A percentile compares a stretch with the other conserved stretches of the same genome.
Evolutionary conservation across 1,140 invertebrate species (phyloP).

Genomic region (Dreissena polymorpha): DNA sequence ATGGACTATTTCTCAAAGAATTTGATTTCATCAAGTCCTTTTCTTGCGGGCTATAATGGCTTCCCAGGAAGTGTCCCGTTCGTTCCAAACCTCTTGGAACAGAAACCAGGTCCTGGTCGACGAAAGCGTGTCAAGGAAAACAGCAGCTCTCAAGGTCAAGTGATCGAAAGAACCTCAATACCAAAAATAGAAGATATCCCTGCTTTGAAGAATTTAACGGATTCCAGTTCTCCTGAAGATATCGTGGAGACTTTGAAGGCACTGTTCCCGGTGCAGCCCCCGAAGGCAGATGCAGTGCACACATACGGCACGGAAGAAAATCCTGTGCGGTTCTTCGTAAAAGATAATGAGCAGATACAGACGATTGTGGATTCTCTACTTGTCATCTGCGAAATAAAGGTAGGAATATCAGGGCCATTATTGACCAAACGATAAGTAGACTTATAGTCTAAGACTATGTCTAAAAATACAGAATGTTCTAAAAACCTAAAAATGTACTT

Average conservation of each 20-base stretch:
- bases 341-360: slow-evolving; percentile 45
- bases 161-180: not conserved
- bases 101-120: not conserved
- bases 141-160: not conserved
- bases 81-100: not conserved
- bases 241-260: slow-evolving; percentile 11
- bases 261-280: not conserved
- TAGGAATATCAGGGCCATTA: too few relatives aligned
- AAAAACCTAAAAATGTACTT: too few relatives aligned
- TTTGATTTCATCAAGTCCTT: not conserved
- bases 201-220: not conserved
- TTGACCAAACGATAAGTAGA: too few relatives aligned
- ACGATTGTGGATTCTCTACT: not conserved
- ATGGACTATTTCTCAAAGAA: slow-evolving; percentile 21
- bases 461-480: too few relatives aligned
- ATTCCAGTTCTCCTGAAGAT: not conserved
- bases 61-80: not conserved
- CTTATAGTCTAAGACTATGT: too few relatives aligned
- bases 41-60: not conserved
- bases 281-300: not conserved
- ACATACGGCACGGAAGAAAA: not conserved
- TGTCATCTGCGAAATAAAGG: not conserved
- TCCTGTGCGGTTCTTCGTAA: slow-evolving; percentile 27
- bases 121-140: not conserved
- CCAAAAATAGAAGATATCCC: slow-evolving; percentile 12